A percentile compares a stretch with the other conserved stretches of the same genome.
phyloP scores from a whole-genome alignment of 2,113 vertebrate genomes.

The Seriola quinqueradiata region DNA sequence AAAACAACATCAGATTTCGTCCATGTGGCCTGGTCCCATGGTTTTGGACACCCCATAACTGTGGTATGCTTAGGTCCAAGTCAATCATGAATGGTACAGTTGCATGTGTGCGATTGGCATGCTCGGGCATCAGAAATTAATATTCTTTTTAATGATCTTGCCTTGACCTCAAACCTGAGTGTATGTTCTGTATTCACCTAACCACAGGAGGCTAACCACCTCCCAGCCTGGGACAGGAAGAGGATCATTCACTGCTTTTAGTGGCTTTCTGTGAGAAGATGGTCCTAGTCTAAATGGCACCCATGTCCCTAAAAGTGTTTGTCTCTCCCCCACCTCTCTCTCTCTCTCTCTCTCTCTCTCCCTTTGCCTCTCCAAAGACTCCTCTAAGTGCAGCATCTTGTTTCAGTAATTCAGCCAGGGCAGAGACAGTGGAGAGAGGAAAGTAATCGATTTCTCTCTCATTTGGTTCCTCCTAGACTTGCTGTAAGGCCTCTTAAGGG shows the following conservation, averaged over 20 bases:
- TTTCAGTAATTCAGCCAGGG: constrained; percentile 87
- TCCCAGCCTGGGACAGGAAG: constrained; percentile 76
- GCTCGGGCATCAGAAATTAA: constrained; percentile 52
- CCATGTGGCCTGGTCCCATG: constrained; percentile 1
- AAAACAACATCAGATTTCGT: constrained; percentile 35
- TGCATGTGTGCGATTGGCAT: not conserved
- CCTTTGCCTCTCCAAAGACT: constrained; percentile 81
- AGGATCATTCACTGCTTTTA: constrained; percentile 85
- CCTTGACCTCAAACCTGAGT: constrained; percentile 78
- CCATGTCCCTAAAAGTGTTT: constrained; percentile 86
- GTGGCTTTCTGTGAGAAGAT: constrained; percentile 81
- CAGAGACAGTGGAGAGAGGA: constrained; percentile 83
- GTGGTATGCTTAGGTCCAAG: not conserved
- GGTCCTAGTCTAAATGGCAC: constrained; percentile 85
- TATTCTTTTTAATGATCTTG: constrained; percentile 73
- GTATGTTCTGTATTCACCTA: constrained; percentile 65
- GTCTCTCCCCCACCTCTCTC: constrained; percentile 68
- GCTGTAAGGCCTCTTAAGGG: constrained; percentile 82
- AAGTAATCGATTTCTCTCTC: constrained; percentile 84
- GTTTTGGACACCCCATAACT: constrained; percentile 4
- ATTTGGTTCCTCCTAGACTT: constrained; percentile 84
- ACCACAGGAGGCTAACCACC: constrained; percentile 78
- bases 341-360: constrained; percentile 61
- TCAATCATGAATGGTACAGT: constrained; percentile 5
- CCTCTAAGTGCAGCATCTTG: constrained; percentile 88